Base-by-base conservation (phyloP, 1,140 invertebrate genomes). In the Brachystomella parvula region DNA sequence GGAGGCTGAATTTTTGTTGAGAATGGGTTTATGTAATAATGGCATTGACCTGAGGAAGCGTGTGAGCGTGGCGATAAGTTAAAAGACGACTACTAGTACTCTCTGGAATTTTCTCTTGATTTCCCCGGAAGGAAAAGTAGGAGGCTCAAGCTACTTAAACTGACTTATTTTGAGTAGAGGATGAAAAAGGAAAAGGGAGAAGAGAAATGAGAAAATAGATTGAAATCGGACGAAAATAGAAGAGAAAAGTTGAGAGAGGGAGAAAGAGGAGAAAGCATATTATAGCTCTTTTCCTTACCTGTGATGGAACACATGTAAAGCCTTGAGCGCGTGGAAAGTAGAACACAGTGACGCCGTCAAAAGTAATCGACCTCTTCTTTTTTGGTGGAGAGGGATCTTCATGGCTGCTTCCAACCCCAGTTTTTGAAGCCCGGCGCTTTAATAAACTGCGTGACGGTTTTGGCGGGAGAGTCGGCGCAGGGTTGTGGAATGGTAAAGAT, bases 221-320 rank as follows among this genome's bases (percentile, higher is more conserved):
- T 39, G 6, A 39, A 39, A 39, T 19, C 35, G 35, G 35, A 19
- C 6, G 19, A 39, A 39, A 19, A 39, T 19, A 9, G 24, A 12
- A 6, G 24, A 56, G 3, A 6, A 56, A 56, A 56, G 6, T 19
- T 9, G 24, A 44, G 39, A 44, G n/a, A 44, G 39, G 9, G n/a
- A n/a, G n/a, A 44, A 44, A 44, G 39, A 44, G 39, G 39, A n/a
- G 39, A 44, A 49, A 39, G n/a, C 12, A 2, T n/a, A 17, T 39
- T 57, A 2, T 3, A 28, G 3, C 19, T 3, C 60, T 56, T 28
- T 56, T 66, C 63, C 71, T 75, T 75, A 83, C 82, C 80, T 94
- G 90, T 60, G 93, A 96, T 62, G 95, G 95, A 61, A 98, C 92
- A 82, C 94, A 97, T 19, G 92, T 92, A 78, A 97, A 97, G n/a